phyloP scores from a whole-genome alignment of 1,140 invertebrate species.

The Pogonus chalceus region DNA sequence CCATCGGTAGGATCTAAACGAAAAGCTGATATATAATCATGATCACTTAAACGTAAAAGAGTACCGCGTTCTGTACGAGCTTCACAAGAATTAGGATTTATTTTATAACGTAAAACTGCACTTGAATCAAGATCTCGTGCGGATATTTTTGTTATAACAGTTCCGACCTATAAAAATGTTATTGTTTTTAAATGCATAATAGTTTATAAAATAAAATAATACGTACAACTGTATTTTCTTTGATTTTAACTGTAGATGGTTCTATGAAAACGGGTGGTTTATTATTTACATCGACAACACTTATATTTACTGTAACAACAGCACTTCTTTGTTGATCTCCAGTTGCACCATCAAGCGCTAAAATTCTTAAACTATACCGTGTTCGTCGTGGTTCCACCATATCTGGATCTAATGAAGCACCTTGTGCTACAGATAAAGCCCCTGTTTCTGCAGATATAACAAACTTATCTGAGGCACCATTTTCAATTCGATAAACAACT shows the following conservation, averaged over 20 bases:
- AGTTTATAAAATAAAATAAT: background rate
- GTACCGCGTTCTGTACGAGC: constrained; percentile 72
- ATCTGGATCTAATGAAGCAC: constrained; percentile 82
- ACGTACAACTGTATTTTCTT: constrained; percentile 65
- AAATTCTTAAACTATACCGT: constrained; percentile 54
- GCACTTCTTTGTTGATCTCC: constrained; percentile 64
- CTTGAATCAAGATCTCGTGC: constrained; percentile 71
- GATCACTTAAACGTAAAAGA: constrained; percentile 56
- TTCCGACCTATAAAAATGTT: constrained; percentile 48
- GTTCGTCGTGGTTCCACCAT: constrained; percentile 63
- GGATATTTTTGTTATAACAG: constrained; percentile 53
- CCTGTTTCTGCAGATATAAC: constrained; percentile 75
- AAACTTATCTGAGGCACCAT: constrained; percentile 86
- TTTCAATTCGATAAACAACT: constrained; percentile 77
- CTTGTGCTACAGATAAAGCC: constrained; percentile 71
- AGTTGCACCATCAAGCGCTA: constrained; percentile 79
- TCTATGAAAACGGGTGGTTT: constrained; percentile 68
- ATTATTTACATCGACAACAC: constrained; percentile 84
- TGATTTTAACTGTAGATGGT: constrained; percentile 53
- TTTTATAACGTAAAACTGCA: constrained; percentile 61
- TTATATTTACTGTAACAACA: constrained; percentile 67
- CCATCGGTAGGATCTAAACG: constrained; percentile 68
- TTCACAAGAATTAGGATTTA: constrained; percentile 58
- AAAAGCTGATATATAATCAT: constrained; percentile 54
- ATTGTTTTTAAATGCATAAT: background rate